phyloP scores from a whole-genome alignment of 2,113 vertebrate species.

The Dermatemys mawii region DNA sequence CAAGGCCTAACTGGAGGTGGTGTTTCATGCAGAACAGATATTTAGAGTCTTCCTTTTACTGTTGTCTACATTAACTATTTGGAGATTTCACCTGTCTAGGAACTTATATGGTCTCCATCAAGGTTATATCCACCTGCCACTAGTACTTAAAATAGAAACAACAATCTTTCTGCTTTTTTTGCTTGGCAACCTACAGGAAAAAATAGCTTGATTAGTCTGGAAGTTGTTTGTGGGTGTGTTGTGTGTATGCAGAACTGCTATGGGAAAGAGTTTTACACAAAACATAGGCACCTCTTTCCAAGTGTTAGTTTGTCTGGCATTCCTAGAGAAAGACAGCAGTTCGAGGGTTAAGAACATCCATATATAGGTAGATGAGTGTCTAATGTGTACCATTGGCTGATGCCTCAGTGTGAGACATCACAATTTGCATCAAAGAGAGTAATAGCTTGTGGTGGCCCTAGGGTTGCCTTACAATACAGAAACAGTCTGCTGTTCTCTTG shows the following conservation, averaged over 20 bases:
- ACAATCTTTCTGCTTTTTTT: neutral
- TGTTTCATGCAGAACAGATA: neutral
- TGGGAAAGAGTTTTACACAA: neutral
- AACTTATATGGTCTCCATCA: neutral
- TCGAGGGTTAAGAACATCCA: neutral
- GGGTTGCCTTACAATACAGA: neutral
- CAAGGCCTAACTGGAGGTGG: no score
- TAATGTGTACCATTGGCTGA: neutral
- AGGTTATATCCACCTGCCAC: constrained; percentile 7
- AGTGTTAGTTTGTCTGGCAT: neutral
- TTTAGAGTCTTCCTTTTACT: neutral
- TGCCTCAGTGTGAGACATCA: neutral
- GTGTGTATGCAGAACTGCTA: neutral
- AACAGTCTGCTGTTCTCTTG: neutral
- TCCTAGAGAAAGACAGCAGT: neutral
- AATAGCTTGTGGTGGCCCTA: neutral
- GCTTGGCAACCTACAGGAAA: neutral
- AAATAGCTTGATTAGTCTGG: no score
- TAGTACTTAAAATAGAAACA: constrained; percentile 42
- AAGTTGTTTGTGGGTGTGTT: neutral
- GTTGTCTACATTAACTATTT: neutral
- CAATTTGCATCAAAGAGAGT: fast-evolving
- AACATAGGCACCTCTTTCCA: neutral
- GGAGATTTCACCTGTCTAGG: neutral
- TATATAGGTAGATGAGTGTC: neutral